Base-by-base conservation (phyloP, 2,797 vertebrate species). In the Thalassophryne amazonica region DNA sequence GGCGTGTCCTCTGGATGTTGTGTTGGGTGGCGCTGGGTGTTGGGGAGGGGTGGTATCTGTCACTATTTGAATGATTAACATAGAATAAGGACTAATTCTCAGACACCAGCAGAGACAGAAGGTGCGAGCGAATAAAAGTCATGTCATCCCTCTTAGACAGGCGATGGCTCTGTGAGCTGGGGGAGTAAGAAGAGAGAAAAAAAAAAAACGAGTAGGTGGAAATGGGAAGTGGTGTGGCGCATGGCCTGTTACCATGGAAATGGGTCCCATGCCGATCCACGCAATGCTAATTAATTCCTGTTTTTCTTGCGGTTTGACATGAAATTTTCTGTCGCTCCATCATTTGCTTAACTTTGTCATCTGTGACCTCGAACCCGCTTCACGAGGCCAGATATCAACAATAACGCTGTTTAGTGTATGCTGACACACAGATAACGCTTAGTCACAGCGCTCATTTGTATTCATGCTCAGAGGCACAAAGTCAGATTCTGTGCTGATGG, bases 171-270 rank as follows among this genome's bases (percentile, higher is more conserved):
- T 36, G 69, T 61, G 60, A 49, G 49, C 54, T 23, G 14, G 49
- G 20, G 6, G 7, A 4, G 18, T 24, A 14, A n/a, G 12, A 29
- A 46, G 40, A 54, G 10, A 47, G 36, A 30, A 25, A 22, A 11
- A 24, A 55, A 17, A 14, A 15, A 36, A 22, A 18, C 24, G 53
- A 63, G 68, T 45, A 42, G 24, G 30, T 35, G 40, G 42, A 49
- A 59, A 63, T 27, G 52, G 56, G 80, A 71, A 73, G 65, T 64
- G 62, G 45, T 48, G 72, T 61, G 47, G 70, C 75, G 76, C 76
- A 81, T 80, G 76, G 62, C 77, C 73, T 78, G 89, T 92, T 88
- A 84, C 89, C 85, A 89, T 89, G 75, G 85, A 69, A 37, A 91
- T 70, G 49, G 51, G 68, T 78, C 72, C 74, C 53, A 50, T 60